Base-by-base conservation (phyloP, 2,888 invertebrate species). In the Hirtodrosophila alboralis region DNA sequence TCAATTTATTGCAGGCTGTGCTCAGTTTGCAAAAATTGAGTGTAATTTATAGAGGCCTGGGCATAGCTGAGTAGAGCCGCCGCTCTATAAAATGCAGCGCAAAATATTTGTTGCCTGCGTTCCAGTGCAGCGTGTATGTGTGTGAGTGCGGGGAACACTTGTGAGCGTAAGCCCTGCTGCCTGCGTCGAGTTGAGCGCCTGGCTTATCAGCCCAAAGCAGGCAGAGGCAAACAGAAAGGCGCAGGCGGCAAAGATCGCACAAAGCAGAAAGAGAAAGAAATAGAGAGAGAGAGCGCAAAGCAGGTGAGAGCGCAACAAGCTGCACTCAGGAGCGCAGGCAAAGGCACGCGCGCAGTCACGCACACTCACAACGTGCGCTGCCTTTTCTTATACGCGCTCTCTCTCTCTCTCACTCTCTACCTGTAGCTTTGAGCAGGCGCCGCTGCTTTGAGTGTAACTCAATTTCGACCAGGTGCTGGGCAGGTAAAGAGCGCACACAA, bases 381-480 rank as follows among this genome's bases (percentile, higher is more conserved):
- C 21, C 8, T n/a, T n/a, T n/a, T n/a, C n/a, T n/a, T n/a, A n/a
- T n/a, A n/a, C n/a, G n/a, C 28, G 4, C 26, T 28, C 33, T 8
- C 18, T 28, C 36, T 18, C 12, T 9, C 34, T 3, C 40, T 14
- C 33, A 5, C 27, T 12, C 43, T 28, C 56, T 57, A 52, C 57
- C 69, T 69, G 69, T 48, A 57, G 60, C 28, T 28, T 21, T 23
- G 10, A n/a, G 23, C 23, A 23, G 23, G 23, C 23, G 23, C 23
- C 23, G 23, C 23, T 21, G 18, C 18, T 21, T 23, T 18, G 44
- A 34, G 33, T 38, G 16, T n/a, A 33, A 40, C 60, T 60, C 68
- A 49, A 28, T 38, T 53, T 60, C 23, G 6, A 8, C 64, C 62
- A 57, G 67, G 59, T 57, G 59, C 43, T 48, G 40, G 13, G 28